A percentile compares a stretch with the other conserved stretches of the same genome.
phyloP scores from a whole-genome alignment of 1,140 invertebrate species.

The Mylabris phalerata region DNA sequence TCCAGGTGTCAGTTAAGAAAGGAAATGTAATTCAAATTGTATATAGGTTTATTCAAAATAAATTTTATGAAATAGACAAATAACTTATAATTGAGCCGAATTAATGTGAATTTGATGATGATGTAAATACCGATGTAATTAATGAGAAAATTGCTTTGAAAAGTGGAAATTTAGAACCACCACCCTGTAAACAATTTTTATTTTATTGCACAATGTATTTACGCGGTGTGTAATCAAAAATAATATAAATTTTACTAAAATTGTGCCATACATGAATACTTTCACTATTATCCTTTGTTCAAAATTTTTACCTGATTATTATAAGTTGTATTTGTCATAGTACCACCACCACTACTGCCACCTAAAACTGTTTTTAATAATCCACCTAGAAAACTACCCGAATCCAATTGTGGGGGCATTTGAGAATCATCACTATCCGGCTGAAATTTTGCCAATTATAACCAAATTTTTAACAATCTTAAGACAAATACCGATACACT shows the following conservation, averaged over 20 bases:
- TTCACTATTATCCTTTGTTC: no score
- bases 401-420: conserved; percentile 7
- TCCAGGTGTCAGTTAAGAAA: no score
- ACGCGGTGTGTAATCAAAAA: no score
- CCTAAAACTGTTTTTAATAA: conserved; percentile 8
- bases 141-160: conserved; percentile 21
- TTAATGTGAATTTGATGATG: conserved; percentile 10
- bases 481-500: conserved; percentile 36
- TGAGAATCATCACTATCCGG: conserved; percentile 1
- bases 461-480: not conserved
- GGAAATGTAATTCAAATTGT: not conserved
- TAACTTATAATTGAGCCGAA: not conserved
- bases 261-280: no score
- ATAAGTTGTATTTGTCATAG: not conserved
- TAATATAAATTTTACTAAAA: no score
- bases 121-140: conserved; percentile 23
- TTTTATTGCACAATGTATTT: no score
- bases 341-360: conserved; percentile 5
- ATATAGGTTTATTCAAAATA: not conserved
- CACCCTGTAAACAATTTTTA: no score
- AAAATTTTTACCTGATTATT: no score
- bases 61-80: not conserved
- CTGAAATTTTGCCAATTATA: not conserved
- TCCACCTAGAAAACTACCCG: conserved; percentile 13
- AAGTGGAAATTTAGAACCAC: conserved; percentile 18